A percentile compares a stretch with the other conserved stretches of the same genome.
Evolutionary conservation across 2,888 invertebrate species (phyloP).

Genomic region (Odontothrips loti): DNA sequence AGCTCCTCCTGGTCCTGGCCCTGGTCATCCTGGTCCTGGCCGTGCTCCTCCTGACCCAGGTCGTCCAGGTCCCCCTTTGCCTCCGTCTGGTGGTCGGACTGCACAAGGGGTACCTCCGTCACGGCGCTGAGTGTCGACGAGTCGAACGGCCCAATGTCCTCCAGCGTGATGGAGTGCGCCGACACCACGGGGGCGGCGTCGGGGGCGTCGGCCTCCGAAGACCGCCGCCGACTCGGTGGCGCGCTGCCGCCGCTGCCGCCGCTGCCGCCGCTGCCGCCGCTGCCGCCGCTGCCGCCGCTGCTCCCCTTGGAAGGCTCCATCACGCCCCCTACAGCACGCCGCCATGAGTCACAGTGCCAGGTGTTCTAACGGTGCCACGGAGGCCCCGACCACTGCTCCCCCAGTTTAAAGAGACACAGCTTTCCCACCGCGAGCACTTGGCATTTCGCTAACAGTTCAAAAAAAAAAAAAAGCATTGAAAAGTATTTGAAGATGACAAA

Average conservation of each 20-base stretch:
- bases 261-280: too few species aligned
- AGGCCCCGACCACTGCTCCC: too few species aligned
- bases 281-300: not conserved
- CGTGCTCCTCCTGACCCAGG: not conserved
- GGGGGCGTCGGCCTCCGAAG: not conserved
- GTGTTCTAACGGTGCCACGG: too few species aligned
- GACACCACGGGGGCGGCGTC: not conserved
- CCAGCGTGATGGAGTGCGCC: not conserved
- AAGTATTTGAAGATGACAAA: too few species aligned
- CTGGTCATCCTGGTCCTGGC: not conserved
- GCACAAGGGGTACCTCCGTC: not conserved
- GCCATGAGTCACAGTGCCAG: too few species aligned
- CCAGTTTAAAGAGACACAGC: too few species aligned
- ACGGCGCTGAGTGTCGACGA: not conserved
- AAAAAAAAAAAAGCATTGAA: too few species aligned
- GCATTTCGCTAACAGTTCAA: too few species aligned
- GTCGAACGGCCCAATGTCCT: conserved; percentile 8
- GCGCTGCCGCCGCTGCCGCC: not conserved
- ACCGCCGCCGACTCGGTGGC: not conserved
- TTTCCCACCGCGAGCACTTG: too few species aligned
- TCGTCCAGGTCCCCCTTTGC: not conserved
- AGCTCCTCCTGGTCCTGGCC: not conserved
- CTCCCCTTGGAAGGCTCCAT: not conserved
- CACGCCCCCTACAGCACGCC: not conserved
- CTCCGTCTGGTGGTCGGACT: not conserved